Conservation (phyloP, 2,113 vertebrate genomes). For the Poeciliopsis turrubarensis region DNA sequence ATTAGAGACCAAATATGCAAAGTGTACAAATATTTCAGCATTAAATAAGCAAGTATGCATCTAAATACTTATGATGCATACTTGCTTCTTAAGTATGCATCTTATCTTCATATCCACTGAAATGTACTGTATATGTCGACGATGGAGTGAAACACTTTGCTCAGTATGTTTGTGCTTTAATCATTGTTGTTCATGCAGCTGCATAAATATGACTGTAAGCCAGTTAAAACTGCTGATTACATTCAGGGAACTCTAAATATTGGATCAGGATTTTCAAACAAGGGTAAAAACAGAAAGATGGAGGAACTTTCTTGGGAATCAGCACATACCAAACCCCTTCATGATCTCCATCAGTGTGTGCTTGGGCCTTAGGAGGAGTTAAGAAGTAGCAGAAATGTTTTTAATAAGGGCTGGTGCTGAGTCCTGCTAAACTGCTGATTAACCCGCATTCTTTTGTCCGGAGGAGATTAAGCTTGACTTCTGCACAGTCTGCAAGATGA, state of each 20-base stretch:
- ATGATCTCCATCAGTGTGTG: conserved; percentile 15
- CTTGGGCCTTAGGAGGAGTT: conserved; percentile 11
- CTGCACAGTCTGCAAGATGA: neutral
- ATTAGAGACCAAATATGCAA: too few species aligned
- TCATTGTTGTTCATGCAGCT: conserved; percentile 22
- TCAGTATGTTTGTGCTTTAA: neutral
- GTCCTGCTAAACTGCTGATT: conserved; percentile 7
- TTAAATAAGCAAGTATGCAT: neutral
- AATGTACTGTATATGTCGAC: neutral
- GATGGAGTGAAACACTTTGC: neutral
- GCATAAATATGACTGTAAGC: conserved; percentile 22
- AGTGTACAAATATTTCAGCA: neutral
- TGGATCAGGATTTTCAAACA: conserved; percentile 27
- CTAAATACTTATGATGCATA: neutral
- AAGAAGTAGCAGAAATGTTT: conserved; percentile 3
- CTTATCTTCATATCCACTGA: neutral
- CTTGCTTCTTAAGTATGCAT: too few species aligned
- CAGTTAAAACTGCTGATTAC: conserved; percentile 22
- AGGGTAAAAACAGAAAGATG: conserved; percentile 7
- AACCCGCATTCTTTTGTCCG: neutral
- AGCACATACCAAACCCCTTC: conserved; percentile 26
- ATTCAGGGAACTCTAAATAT: conserved; percentile 35
- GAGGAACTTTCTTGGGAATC: conserved; percentile 13
- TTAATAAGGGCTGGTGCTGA: conserved; percentile 10
- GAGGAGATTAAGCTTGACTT: neutral